Evolutionary conservation across 1,140 invertebrate species (phyloP).

Genomic region (Aphaenogaster rudis): DNA sequence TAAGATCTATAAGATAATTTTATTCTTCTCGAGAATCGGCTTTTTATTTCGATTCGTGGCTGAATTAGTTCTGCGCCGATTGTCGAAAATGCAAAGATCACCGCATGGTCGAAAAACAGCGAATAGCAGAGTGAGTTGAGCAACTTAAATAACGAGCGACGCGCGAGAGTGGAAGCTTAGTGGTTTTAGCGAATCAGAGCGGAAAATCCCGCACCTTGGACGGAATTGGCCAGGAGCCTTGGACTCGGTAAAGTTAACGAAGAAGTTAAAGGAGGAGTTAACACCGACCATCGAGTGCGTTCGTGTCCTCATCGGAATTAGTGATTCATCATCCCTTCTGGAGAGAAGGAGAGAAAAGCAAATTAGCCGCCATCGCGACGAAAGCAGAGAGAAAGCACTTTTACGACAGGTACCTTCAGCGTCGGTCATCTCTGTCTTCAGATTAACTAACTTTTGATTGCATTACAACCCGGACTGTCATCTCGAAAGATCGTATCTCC

Average conservation of each 20-base stretch:
- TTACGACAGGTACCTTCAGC: not conserved
- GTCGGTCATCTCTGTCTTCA: not conserved
- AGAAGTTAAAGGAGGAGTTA: slow-evolving; percentile 39
- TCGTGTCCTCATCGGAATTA: not conserved
- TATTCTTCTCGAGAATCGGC: not conserved
- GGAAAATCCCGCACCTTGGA: slow-evolving; percentile 16
- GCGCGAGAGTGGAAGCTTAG: slow-evolving; percentile 5
- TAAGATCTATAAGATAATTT: not conserved
- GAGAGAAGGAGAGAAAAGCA: not conserved
- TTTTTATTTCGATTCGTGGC: not conserved
- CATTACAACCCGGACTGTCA: not conserved
- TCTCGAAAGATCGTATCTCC: not conserved
- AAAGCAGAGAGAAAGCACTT: slow-evolving; percentile 21
- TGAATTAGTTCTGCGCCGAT: not conserved
- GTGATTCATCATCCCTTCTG: slow-evolving; percentile 1
- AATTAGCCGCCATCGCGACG: slow-evolving; percentile 22
- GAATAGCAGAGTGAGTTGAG: slow-evolving; percentile 19
- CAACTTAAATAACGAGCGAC: slow-evolving; percentile 30
- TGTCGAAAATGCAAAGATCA: not conserved
- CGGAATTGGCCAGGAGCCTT: not conserved
- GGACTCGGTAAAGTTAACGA: slow-evolving; percentile 31
- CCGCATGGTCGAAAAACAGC: not conserved
- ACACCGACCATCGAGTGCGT: not conserved
- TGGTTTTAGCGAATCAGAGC: slow-evolving; percentile 33
- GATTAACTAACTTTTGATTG: not conserved